Percentiles rank a stretch among this genome's conserved stretches.
These are phyloP conservation scores for Drosophila maculinotata DNA, from an alignment of 2,888 invertebrate genomes.

Conservation along the genomic window DNA sequence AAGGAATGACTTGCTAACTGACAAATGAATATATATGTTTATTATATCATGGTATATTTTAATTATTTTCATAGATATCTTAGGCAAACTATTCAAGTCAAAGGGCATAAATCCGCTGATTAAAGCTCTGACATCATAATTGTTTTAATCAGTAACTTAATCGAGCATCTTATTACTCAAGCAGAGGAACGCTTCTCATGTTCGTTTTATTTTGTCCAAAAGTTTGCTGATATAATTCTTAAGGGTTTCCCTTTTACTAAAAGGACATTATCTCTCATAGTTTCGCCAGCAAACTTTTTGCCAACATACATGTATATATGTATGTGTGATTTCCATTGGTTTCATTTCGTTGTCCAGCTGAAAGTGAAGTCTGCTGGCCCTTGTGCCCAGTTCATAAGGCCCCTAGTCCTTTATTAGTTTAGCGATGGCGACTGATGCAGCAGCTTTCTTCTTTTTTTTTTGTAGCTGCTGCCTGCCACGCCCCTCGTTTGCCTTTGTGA, in stretches of 20 bases:
- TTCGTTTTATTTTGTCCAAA: background rate
- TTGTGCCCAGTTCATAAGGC: background rate
- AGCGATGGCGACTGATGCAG: slow-evolving; percentile 41
- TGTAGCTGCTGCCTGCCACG: slow-evolving; percentile 16
- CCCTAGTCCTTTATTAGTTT: slow-evolving; percentile 48
- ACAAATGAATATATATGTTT: no score
- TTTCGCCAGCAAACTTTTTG: background rate
- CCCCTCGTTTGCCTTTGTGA: slow-evolving; percentile 46
- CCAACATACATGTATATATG: slow-evolving; percentile 8
- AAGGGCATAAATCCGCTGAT: no score
- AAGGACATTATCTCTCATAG: slow-evolving; percentile 32
- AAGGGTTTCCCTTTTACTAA: slow-evolving; percentile 15
- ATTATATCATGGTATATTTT: no score
- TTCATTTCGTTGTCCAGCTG: slow-evolving; percentile 28
- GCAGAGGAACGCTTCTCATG: background rate
- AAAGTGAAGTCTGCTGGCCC: slow-evolving; percentile 18
- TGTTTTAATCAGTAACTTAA: no score
- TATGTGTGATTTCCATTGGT: slow-evolving; percentile 18
- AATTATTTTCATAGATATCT: background rate
- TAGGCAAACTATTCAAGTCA: no score
- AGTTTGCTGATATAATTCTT: slow-evolving; percentile 12
- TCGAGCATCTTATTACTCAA: no score
- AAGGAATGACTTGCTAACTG: background rate
- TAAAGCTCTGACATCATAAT: no score
- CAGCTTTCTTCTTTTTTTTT: slow-evolving; percentile 15